Percentiles rank a stretch among this genome's conserved stretches.
Conservation (phyloP, 2,888 invertebrate genomes). For the Lycocerus yunnanus region DNA sequence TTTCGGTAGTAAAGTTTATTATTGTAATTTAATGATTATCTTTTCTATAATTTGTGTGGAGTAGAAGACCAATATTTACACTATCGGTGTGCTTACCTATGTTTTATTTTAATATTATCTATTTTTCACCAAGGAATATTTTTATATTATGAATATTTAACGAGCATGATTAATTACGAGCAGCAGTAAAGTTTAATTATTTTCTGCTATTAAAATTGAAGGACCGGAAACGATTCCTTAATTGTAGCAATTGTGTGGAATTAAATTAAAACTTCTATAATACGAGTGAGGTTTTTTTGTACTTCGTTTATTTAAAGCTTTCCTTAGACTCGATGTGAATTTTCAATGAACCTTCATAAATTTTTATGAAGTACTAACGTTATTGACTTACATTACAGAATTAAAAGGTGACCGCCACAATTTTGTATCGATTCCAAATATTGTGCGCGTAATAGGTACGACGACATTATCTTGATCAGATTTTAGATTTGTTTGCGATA, state of each 20-base stretch:
- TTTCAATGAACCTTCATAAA: conserved; percentile 12
- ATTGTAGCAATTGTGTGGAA: conserved; percentile 14
- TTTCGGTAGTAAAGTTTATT: not conserved
- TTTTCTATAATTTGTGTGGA: not conserved
- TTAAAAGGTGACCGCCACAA: conserved; percentile 26
- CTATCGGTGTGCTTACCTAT: not conserved
- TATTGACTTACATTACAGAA: conserved; percentile 24
- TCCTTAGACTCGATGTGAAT: conserved; percentile 6
- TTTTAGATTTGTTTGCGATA: not conserved
- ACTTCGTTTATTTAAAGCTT: not conserved
- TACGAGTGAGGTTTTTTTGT: not conserved
- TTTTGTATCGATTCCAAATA: conserved; percentile 19
- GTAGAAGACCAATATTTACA: not conserved
- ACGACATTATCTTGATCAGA: not conserved
- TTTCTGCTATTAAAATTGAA: conserved; percentile 7
- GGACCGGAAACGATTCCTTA: conserved; percentile 13
- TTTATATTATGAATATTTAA: not conserved
- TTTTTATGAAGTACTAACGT: conserved; percentile 19
- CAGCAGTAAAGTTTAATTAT: conserved; percentile 6
- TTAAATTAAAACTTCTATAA: conserved; percentile 1
- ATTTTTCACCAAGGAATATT: not conserved
- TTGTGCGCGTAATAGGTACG: conserved; percentile 2
- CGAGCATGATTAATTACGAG: not conserved
- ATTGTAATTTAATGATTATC: not conserved
- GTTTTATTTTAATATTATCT: not conserved